Conservation (phyloP, 2,113 vertebrate species). For the Poeciliopsis occidentalis region DNA sequence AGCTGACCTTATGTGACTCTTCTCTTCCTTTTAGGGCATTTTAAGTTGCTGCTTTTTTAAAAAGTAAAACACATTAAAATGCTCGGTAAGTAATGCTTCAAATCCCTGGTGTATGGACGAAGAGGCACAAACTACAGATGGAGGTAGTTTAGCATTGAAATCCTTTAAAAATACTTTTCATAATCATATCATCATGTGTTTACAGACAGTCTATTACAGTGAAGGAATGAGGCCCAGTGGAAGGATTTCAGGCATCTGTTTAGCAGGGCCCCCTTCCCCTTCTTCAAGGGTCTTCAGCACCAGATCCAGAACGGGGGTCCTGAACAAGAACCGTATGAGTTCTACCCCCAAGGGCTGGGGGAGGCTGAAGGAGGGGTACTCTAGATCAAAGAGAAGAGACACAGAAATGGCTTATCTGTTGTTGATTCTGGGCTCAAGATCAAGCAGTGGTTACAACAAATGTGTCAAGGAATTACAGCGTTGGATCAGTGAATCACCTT, state of each 20-base stretch:
- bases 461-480: slow-evolving; percentile 76
- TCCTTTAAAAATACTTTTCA: slow-evolving; percentile 32
- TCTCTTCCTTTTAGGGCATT: slow-evolving; percentile 15
- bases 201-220: slow-evolving; percentile 33
- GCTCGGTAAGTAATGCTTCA: not conserved
- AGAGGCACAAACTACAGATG: not conserved
- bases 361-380: slow-evolving; percentile 1
- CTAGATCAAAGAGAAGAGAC: slow-evolving; percentile 71
- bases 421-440: slow-evolving; percentile 78
- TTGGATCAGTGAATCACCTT: slow-evolving; percentile 46
- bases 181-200: slow-evolving; percentile 39
- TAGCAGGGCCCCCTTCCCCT: slow-evolving; percentile 34
- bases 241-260: slow-evolving; percentile 47
- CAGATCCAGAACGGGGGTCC: slow-evolving; percentile 46
- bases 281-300: slow-evolving; percentile 44
- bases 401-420: slow-evolving; percentile 77
- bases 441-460: slow-evolving; percentile 66
- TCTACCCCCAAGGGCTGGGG: not conserved
- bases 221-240: slow-evolving; percentile 16
- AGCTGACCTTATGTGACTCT: slow-evolving; percentile 72
- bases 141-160: slow-evolving; percentile 10
- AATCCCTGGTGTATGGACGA: slow-evolving; percentile 3
- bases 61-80: not conserved
- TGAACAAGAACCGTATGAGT: slow-evolving; percentile 61
- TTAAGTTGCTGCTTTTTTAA: not conserved